These are phyloP conservation scores for Diaperis boleti DNA, from an alignment of 2,888 invertebrate genomes.

Conservation along the genomic window DNA sequence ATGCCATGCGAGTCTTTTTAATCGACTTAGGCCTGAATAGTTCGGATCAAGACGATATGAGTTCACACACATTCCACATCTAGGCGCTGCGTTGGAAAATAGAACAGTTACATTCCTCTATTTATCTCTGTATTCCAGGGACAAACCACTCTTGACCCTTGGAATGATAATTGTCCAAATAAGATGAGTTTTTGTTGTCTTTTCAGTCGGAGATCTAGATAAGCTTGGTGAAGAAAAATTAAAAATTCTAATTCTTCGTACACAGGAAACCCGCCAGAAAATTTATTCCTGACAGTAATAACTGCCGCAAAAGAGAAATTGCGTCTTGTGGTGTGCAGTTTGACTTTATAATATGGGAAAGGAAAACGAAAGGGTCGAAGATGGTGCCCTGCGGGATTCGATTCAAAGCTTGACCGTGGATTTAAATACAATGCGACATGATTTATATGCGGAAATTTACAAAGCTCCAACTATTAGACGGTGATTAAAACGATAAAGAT, in stretches of 20 bases:
- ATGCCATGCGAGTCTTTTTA: neutral
- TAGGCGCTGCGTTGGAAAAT: constrained; percentile 4
- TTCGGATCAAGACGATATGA: neutral
- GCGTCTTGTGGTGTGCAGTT: neutral
- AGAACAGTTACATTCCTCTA: neutral
- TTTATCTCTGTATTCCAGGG: neutral
- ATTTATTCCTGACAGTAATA: neutral
- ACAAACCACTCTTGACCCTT: neutral
- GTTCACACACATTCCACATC: neutral
- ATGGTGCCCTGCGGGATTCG: neutral
- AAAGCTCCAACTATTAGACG: neutral
- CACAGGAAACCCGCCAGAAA: neutral
- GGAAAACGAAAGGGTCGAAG: constrained; percentile 3
- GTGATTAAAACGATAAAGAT: constrained; percentile 1
- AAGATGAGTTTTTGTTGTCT: neutral
- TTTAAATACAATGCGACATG: constrained; percentile 3
- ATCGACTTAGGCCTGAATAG: neutral
- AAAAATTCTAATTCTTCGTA: too few species aligned
- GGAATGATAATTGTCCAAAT: neutral
- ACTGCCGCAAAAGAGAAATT: neutral
- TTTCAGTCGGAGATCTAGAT: neutral
- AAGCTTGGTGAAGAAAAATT: neutral
- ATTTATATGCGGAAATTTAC: neutral
- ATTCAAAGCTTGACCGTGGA: neutral
- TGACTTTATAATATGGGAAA: constrained; percentile 2